Evolutionary conservation across 2,888 invertebrate genomes (phyloP).

Genomic region (Spodoptera exigua): DNA sequence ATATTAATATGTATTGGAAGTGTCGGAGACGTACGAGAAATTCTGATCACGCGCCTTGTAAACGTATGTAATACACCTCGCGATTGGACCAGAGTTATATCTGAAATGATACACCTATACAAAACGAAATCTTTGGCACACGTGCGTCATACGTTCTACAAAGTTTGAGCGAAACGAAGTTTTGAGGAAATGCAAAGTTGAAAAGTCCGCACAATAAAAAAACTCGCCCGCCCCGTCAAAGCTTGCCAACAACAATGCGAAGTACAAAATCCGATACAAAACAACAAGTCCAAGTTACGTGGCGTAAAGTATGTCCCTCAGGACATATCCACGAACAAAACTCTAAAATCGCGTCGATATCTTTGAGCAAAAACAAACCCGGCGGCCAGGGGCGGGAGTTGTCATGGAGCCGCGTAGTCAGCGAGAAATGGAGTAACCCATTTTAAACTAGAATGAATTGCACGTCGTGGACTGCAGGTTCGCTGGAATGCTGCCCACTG

Average conservation of each 20-base stretch:
- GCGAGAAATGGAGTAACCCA: slow-evolving; percentile 86
- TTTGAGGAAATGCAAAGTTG: slow-evolving; percentile 41
- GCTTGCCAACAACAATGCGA: slow-evolving; percentile 56
- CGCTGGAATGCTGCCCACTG: slow-evolving; percentile 85
- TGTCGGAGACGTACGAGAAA: slow-evolving; percentile 27
- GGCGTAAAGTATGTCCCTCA: slow-evolving; percentile 60
- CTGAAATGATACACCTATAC: slow-evolving; percentile 29
- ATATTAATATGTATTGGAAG: slow-evolving; percentile 55
- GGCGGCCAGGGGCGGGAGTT: slow-evolving; percentile 73
- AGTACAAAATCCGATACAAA: slow-evolving; percentile 56
- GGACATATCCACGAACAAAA: slow-evolving; percentile 66
- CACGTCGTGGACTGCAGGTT: slow-evolving; percentile 86
- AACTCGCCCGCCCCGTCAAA: slow-evolving; percentile 41
- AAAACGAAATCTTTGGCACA: slow-evolving; percentile 36
- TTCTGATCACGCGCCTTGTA: slow-evolving; percentile 53
- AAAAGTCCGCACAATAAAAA: slow-evolving; percentile 41
- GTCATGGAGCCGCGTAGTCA: slow-evolving; percentile 84
- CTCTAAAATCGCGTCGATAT: slow-evolving; percentile 69
- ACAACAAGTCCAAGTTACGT: slow-evolving; percentile 53
- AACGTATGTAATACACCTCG: slow-evolving; percentile 38
- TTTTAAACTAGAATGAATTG: slow-evolving; percentile 88
- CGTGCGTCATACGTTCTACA: slow-evolving; percentile 27
- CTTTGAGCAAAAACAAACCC: slow-evolving; percentile 74
- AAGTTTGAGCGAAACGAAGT: slow-evolving; percentile 36
- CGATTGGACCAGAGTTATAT: slow-evolving; percentile 13